Conservation (phyloP, 2,797 vertebrate species). For the Lacerta bilineata region DNA sequence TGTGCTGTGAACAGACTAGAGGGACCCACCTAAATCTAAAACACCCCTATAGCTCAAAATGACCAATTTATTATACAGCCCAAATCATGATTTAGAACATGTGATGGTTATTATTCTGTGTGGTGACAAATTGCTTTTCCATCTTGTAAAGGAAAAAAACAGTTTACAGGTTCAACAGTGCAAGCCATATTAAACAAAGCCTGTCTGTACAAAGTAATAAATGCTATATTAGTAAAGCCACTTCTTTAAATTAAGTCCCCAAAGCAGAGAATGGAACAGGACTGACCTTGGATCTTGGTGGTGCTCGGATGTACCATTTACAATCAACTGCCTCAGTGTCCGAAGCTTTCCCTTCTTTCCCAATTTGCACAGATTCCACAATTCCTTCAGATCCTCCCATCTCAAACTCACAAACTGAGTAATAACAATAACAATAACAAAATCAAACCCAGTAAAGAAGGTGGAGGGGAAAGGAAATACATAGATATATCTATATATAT, state of each 20-base stretch:
- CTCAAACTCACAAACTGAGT: conserved; percentile 96
- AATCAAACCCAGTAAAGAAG: conserved; percentile 84
- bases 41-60: conserved; percentile 33
- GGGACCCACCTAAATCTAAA: neutral
- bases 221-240: conserved; percentile 55
- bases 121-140: conserved; percentile 54
- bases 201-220: conserved; percentile 41
- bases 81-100: conserved; percentile 42
- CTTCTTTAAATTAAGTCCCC: conserved; percentile 57
- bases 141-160: conserved; percentile 29
- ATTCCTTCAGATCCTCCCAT: conserved; percentile 98
- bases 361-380: conserved; percentile 96
- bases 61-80: neutral
- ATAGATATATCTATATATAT: too few relatives aligned
- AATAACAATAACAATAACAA: conserved; percentile 73
- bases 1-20: neutral
- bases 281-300: conserved; percentile 97
- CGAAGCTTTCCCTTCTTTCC: conserved; percentile 94
- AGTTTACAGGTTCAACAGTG: conserved; percentile 48
- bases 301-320: conserved; percentile 98
- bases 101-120: conserved; percentile 37
- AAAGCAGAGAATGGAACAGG: conserved; percentile 49
- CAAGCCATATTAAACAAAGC: conserved; percentile 46
- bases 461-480: conserved; percentile 54
- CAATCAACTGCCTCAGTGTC: conserved; percentile 95